phyloP scores from a whole-genome alignment of 2,888 invertebrate genomes.

The Boloria selene region DNA sequence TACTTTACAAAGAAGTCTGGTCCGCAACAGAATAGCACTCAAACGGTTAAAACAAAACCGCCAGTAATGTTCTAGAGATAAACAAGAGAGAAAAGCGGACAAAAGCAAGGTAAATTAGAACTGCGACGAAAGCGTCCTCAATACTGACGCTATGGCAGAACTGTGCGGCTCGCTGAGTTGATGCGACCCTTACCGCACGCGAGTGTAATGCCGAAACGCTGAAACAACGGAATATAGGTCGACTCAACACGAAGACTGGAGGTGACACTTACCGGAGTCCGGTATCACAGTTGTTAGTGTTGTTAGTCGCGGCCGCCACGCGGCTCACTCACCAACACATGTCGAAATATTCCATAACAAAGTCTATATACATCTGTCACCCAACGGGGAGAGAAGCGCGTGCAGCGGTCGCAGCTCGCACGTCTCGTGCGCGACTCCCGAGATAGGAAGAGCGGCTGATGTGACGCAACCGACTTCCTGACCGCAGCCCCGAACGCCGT shows the following conservation, averaged over 20 bases:
- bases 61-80: slow-evolving; percentile 24
- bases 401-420: slow-evolving; percentile 49
- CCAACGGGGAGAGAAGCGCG: slow-evolving; percentile 41
- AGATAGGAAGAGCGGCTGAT: slow-evolving; percentile 46
- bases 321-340: slow-evolving; percentile 77
- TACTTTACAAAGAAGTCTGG: neutral
- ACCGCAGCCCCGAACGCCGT: slow-evolving; percentile 50
- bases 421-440: slow-evolving; percentile 44
- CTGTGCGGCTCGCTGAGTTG: slow-evolving; percentile 32
- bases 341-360: slow-evolving; percentile 69
- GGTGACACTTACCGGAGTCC: slow-evolving; percentile 51
- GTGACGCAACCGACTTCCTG: slow-evolving; percentile 52
- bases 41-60: slow-evolving; percentile 21
- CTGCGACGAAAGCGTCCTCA: slow-evolving; percentile 34
- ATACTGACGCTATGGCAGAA: slow-evolving; percentile 27
- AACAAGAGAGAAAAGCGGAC: slow-evolving; percentile 27
- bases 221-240: slow-evolving; percentile 47
- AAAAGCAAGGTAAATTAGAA: slow-evolving; percentile 36
- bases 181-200: slow-evolving; percentile 35
- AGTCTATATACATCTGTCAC: slow-evolving; percentile 45
- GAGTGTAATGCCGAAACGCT: slow-evolving; percentile 40
- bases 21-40: slow-evolving; percentile 2
- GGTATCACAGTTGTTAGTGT: slow-evolving; percentile 50
- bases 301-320: slow-evolving; percentile 52
- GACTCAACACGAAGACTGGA: slow-evolving; percentile 44